A percentile compares a stretch with the other conserved stretches of the same genome.
Conservation (phyloP, 2,113 vertebrate species). For the Arizona elegans region DNA sequence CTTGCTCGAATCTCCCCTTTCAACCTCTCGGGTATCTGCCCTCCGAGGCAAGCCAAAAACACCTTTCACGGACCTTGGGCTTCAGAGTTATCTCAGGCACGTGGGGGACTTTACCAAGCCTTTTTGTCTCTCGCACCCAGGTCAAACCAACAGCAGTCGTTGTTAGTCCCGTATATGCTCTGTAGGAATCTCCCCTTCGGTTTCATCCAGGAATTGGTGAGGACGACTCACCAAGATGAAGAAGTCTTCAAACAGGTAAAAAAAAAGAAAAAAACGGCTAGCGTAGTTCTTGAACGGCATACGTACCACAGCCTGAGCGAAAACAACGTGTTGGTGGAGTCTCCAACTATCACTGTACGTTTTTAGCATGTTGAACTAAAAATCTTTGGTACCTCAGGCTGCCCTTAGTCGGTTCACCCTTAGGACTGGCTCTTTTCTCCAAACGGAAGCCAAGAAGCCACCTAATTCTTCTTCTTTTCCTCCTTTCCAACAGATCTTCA, state of each 20-base stretch:
- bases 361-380: background rate
- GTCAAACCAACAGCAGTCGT: constrained; percentile 86
- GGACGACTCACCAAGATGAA: constrained; percentile 95
- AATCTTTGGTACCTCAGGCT: fast-evolving
- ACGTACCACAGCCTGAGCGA: background rate
- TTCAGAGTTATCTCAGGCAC: background rate
- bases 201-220: constrained; percentile 94
- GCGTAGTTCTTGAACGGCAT: fast-evolving
- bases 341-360: fast-evolving
- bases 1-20: background rate
- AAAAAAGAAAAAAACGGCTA: background rate
- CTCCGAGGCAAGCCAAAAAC: background rate
- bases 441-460: background rate
- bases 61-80: background rate
- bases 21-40: background rate
- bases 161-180: constrained; percentile 97
- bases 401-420: background rate
- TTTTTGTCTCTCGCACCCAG: constrained; percentile 60
- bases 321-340: background rate
- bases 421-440: background rate
- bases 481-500: constrained; percentile 82
- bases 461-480: constrained; percentile 10
- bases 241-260: constrained; percentile 93
- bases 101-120: background rate
- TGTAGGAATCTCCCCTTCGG: constrained; percentile 97